Base-by-base conservation (phyloP, 2,888 invertebrate species). In the Tachina grossa region DNA sequence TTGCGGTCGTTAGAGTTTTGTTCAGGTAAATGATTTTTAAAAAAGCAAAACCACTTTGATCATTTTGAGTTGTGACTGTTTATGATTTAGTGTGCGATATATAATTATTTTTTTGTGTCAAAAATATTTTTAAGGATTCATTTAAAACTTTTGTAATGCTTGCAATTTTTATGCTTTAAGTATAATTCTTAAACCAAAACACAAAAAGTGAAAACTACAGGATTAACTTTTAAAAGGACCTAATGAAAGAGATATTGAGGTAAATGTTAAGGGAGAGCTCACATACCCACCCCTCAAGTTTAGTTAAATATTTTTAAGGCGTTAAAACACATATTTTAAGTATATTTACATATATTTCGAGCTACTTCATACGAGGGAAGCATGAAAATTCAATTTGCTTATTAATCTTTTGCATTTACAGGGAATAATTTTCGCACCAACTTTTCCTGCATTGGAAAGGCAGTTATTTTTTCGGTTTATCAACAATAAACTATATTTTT, bases 201-300 rank as follows among this genome's bases (percentile, higher is more conserved):
- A n/a, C 1, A 55, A 79, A 79, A 83, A 80, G 83, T 85, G 83
- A 83, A 85, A 83, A 76, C 78, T 59, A 47, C 76, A 65, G 79
- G 85, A 83, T 85, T 85, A 83, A 45, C 61, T 72, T 78, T 72
- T 66, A 5, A 55, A 76, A 59, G 57, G 83, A 75, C 83, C 78
- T 31, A 63, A 66, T 16, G 49, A 80, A 83, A 72, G 66, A 9
- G 51, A 51, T 75, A 69, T 65, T 47, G 13, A 45, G 59, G 19
- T 47, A 61, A 74, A 39, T 43, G 19, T 39, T 22, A 72, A 41
- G 66, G 16, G 65, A 31, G 13, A n/a, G 31, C 55, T 65, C 47
- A 55, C 59, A 8, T 51, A 41, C 41, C 8, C 51, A 22, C 41
- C 22, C 43, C 43, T 51, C 31, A 53, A 31, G 43, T 53, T 8